A percentile compares a stretch with the other conserved stretches of the same genome.
These are phyloP conservation scores for Ecliptopera silaceata DNA, from an alignment of 2,888 invertebrate species.

Conservation along the genomic window DNA sequence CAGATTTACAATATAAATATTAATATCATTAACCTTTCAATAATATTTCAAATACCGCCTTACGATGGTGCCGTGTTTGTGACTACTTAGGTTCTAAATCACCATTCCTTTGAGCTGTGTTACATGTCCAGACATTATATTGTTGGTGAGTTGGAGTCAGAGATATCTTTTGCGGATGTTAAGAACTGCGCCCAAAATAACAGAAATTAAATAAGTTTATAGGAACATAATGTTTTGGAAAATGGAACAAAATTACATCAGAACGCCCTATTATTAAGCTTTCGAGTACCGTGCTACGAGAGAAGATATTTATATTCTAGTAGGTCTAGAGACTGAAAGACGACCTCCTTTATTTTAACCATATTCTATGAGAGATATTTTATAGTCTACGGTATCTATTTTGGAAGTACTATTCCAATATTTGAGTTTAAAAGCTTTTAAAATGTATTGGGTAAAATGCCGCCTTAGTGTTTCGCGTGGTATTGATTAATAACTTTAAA, in stretches of 20 bases:
- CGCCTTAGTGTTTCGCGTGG: conserved; percentile 14
- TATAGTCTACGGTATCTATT: conserved; percentile 21
- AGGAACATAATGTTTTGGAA: conserved; percentile 53
- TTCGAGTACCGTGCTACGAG: conserved; percentile 37
- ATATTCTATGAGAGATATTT: conserved; percentile 22
- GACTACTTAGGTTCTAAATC: conserved; percentile 25
- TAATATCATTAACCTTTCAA: conserved; percentile 36
- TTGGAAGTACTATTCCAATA: conserved; percentile 23
- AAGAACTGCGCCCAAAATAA: conserved; percentile 47
- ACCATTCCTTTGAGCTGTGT: neutral
- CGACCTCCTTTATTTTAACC: conserved; percentile 18
- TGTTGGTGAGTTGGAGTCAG: conserved; percentile 7
- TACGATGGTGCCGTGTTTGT: conserved; percentile 32
- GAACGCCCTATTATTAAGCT: conserved; percentile 44
- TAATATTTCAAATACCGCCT: conserved; percentile 12
- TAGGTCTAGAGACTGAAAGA: conserved; percentile 12
- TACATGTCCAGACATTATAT: neutral
- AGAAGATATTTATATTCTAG: conserved; percentile 24
- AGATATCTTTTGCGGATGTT: conserved; percentile 36
- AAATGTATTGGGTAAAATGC: conserved; percentile 18
- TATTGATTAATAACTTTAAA: neutral
- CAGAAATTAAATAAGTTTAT: conserved; percentile 48
- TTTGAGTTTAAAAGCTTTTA: conserved; percentile 22
- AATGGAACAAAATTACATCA: conserved; percentile 38
- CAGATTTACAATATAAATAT: conserved; percentile 47